Evolutionary conservation across 2,888 invertebrate genomes (phyloP).

Genomic region (Cerastoderma edule): DNA sequence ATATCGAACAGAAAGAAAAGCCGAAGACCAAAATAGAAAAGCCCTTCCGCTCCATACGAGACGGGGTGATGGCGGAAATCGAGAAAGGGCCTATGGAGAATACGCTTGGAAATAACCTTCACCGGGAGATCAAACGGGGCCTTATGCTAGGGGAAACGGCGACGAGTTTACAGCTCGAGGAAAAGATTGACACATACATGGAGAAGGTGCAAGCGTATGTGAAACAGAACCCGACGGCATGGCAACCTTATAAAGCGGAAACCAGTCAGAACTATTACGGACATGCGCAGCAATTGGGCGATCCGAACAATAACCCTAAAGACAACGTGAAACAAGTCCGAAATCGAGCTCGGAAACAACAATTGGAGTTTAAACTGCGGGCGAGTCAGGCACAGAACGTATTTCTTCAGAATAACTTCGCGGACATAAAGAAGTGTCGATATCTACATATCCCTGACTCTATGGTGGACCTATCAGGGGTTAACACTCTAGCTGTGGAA

Average conservation of each 20-base stretch:
- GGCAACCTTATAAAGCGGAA: slow-evolving; percentile 14
- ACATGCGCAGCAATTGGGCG: not conserved
- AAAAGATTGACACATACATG: slow-evolving; percentile 70
- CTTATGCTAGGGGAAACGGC: slow-evolving; percentile 71
- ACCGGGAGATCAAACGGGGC: slow-evolving; percentile 73
- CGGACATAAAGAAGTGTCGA: slow-evolving; percentile 75
- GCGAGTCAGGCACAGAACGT: slow-evolving; percentile 33
- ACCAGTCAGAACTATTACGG: not conserved
- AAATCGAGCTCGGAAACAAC: slow-evolving; percentile 34
- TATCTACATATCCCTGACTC: slow-evolving; percentile 76
- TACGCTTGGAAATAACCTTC: slow-evolving; percentile 71
- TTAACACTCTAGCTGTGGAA: slow-evolving; percentile 74
- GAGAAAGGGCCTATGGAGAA: slow-evolving; percentile 64
- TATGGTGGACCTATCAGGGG: slow-evolving; percentile 72
- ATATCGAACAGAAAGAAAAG: slow-evolving; percentile 56
- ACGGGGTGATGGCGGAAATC: slow-evolving; percentile 39
- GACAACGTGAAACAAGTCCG: slow-evolving; percentile 41
- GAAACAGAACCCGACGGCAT: slow-evolving; percentile 47
- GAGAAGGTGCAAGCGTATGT: slow-evolving; percentile 67
- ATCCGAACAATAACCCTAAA: not conserved
- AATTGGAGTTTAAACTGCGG: slow-evolving; percentile 35
- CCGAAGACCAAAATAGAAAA: slow-evolving; percentile 37
- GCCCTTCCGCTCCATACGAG: slow-evolving; percentile 51
- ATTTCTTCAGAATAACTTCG: slow-evolving; percentile 6
- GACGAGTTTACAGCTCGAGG: slow-evolving; percentile 61